phyloP scores from a whole-genome alignment of 2,797 vertebrate genomes.

The Glyptemys insculpta region DNA sequence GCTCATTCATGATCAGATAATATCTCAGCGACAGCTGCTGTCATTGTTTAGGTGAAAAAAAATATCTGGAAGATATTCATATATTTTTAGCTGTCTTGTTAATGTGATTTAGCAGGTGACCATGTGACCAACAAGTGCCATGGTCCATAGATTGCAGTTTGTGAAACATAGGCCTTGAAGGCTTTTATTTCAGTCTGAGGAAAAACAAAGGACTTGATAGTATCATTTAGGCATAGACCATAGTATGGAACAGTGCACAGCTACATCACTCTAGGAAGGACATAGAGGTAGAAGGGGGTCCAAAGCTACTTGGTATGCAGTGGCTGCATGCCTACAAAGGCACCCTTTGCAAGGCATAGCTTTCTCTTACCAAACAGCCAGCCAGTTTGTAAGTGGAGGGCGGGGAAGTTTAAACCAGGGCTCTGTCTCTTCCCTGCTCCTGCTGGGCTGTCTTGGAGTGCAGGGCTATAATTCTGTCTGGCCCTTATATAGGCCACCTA shows the following conservation, averaged over 20 bases:
- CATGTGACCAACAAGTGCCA: not conserved
- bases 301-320: not conserved
- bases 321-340: not conserved
- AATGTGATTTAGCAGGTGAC: conserved; percentile 5
- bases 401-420: not conserved
- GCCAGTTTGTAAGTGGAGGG: not conserved
- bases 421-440: not conserved
- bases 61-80: not conserved
- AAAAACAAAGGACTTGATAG: not conserved
- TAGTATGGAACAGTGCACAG: not conserved
- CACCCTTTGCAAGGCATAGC: not conserved
- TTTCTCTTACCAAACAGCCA: not conserved
- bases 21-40: not conserved
- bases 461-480: not conserved
- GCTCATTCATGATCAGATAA: not conserved
- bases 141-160: not conserved
- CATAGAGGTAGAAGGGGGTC: not conserved
- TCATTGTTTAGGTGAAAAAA: conserved; percentile 29
- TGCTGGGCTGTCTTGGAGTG: not conserved
- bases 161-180: not conserved
- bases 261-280: fast-evolving
- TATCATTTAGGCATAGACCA: not conserved
- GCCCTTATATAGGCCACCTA: fast-evolving
- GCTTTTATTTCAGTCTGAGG: not conserved
- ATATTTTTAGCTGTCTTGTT: conserved; percentile 3